Conservation (phyloP, 2,888 invertebrate genomes). For the Ectemnius lituratus region DNA sequence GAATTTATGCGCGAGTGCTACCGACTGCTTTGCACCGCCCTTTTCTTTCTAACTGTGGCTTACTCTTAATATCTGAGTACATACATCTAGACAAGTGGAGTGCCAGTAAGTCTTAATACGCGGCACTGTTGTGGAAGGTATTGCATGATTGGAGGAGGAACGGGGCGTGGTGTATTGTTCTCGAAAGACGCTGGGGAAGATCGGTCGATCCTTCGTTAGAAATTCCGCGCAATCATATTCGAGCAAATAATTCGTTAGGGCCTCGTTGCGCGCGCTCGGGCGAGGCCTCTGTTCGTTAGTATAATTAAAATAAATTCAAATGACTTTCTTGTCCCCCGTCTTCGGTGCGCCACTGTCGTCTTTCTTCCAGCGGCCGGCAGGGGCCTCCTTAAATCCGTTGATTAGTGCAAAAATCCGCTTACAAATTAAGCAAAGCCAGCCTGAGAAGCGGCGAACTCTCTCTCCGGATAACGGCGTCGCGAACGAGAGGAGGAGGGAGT, state of each 20-base stretch:
- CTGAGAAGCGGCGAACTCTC: constrained; percentile 62
- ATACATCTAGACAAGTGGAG: no score
- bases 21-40: constrained; percentile 9
- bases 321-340: constrained; percentile 74
- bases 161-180: constrained; percentile 3
- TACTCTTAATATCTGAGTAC: no score
- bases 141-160: background rate
- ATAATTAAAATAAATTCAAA: constrained; percentile 78
- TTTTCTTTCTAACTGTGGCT: constrained; percentile 14
- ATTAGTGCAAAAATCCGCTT: constrained; percentile 78
- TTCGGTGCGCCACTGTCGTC: constrained; percentile 38
- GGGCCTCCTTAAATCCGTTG: constrained; percentile 74
- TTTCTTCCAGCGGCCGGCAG: constrained; percentile 39
- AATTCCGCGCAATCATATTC: constrained; percentile 75
- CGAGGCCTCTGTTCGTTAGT: constrained; percentile 72
- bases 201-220: constrained; percentile 72
- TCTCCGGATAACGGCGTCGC: constrained; percentile 35
- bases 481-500: constrained; percentile 25
- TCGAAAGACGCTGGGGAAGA: constrained; percentile 33
- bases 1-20: constrained; percentile 36
- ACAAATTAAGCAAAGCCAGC: constrained; percentile 75
- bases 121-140: background rate
- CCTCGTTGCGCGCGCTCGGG: constrained; percentile 58
- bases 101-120: background rate
- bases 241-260: constrained; percentile 77